Evolutionary conservation across 2,797 vertebrate genomes (phyloP), one percentile per base, ranked within the genome.

Genomic region (Eospalax fontanierii): DNA sequence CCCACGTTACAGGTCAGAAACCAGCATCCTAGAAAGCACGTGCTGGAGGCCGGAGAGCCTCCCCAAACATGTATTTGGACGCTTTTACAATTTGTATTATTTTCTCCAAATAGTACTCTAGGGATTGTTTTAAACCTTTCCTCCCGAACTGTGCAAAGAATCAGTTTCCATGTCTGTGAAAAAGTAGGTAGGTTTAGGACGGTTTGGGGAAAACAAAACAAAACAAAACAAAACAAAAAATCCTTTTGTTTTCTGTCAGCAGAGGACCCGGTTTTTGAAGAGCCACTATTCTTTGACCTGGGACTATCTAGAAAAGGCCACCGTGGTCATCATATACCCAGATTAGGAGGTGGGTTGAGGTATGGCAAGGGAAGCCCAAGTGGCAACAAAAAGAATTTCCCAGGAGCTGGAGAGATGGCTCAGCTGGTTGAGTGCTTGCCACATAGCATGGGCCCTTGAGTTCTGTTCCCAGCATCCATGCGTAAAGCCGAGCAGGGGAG

Each of bases 41-140:
- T 65, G 83, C 61, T 50, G 71, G 87, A 96, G 89, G 89, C 87
- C 40, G 16, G 68, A 26, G 93, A 89, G 70, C 43, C 38, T 95
- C 85, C 94, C 35, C 1, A 85, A 93, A 89, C 57, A 35, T 74
- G 50, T 82, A 92, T 96, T 95, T 88, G 97, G 96, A 97, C 97
- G 96, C 96, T 97, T 98, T 96, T 95, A 96, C 97, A 98, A 97
- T 97, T 96, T 65, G 85, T 97, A 97, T 98, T 97, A 97, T 98
- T 98, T 98, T 98, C 97, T 98, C 96, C 97, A 98, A 97, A 98
- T 98, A 96, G 94, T 96, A 70, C 79, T 85, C 82, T 33, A 54
- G 91, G 70, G 88, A 16, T 93, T 92, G 79, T 87, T 95, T 95
- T 88, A 65, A 94, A 82, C 78, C 79, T 91, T 82, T 89, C 82